Conservation (phyloP, 1,140 invertebrate genomes). For the Argopecten irradians region DNA sequence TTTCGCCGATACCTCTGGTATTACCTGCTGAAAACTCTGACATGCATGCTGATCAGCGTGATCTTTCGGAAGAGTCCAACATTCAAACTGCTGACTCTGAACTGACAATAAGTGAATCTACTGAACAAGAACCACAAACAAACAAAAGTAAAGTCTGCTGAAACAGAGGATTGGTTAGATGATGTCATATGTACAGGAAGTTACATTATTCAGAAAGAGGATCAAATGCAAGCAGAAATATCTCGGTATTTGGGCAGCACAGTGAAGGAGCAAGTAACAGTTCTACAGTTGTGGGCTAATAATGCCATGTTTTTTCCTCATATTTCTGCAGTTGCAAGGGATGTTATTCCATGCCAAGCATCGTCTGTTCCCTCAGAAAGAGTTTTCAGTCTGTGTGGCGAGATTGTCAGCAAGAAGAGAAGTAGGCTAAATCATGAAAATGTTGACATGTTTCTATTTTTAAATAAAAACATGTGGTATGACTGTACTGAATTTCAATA, state of each 20-base stretch:
- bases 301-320: not conserved
- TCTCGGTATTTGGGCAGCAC: not conserved
- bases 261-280: not conserved
- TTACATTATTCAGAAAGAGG: not conserved
- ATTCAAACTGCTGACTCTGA: not conserved
- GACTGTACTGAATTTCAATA: too few species aligned
- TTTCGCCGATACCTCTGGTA: too few species aligned
- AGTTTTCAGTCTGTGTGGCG: constrained; percentile 33
- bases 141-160: constrained; percentile 27
- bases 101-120: not conserved
- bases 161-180: constrained; percentile 50
- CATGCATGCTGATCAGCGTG: not conserved
- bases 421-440: constrained; percentile 24
- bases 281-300: constrained; percentile 1
- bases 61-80: not conserved
- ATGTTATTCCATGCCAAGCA: not conserved
- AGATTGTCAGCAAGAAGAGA: constrained; percentile 38
- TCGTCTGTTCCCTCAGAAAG: constrained; percentile 33
- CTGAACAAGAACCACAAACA: not conserved
- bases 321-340: not conserved
- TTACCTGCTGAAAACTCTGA: not conserved
- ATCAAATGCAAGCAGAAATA: constrained; percentile 32
- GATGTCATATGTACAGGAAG: constrained; percentile 32
- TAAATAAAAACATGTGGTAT: constrained; percentile 48
- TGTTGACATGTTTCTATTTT: constrained; percentile 37